Evolutionary conservation across 2,797 vertebrate species (phyloP).

Genomic region (Gymnocypris eckloni): DNA sequence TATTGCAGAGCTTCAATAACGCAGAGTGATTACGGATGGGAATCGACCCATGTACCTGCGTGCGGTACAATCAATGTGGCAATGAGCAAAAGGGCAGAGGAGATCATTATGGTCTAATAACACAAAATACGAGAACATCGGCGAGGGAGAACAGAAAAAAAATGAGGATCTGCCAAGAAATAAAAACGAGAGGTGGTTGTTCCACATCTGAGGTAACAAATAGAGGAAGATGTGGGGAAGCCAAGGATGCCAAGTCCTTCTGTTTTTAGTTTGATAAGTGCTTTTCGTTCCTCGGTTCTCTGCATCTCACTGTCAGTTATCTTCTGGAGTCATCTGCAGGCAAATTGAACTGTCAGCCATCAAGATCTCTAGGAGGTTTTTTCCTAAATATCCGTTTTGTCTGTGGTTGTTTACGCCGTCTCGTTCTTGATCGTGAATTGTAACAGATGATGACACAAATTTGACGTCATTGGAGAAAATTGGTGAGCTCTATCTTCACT

Average conservation of each 20-base stretch:
- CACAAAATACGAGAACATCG: neutral
- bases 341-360: slow-evolving; percentile 33
- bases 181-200: slow-evolving; percentile 4
- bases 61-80: slow-evolving; percentile 45
- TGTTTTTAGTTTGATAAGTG: slow-evolving; percentile 29
- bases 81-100: slow-evolving; percentile 17
- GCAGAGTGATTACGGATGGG: slow-evolving; percentile 27
- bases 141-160: neutral
- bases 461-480: slow-evolving; percentile 29
- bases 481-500: neutral
- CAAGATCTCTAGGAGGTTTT: neutral
- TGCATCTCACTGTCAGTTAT: slow-evolving; percentile 12
- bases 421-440: slow-evolving; percentile 12
- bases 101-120: slow-evolving; percentile 30
- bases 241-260: neutral
- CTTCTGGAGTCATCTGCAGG: slow-evolving; percentile 29
- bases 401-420: neutral
- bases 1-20: slow-evolving; percentile 33
- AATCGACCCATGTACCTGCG: slow-evolving; percentile 38
- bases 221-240: neutral
- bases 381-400: slow-evolving; percentile 13
- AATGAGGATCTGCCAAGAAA: neutral
- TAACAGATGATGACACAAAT: slow-evolving; percentile 32
- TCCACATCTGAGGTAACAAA: slow-evolving; percentile 23
- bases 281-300: slow-evolving; percentile 9